Base-by-base conservation (phyloP, 2,888 invertebrate species). In the Willowsia nigromaculata region DNA sequence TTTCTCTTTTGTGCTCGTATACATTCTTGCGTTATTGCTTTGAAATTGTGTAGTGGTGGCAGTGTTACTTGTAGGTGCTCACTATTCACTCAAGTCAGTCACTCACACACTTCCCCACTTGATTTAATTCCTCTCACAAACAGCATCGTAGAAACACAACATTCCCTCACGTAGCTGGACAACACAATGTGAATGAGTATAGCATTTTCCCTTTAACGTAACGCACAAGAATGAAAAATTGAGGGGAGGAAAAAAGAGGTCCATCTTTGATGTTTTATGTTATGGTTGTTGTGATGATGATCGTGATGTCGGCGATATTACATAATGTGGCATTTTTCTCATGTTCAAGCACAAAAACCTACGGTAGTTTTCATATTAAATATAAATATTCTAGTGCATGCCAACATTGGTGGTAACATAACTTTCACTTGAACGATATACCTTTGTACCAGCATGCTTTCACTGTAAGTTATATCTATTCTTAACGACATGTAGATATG, bases 71-170 rank as follows among this genome's bases (percentile, higher is more conserved):
- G 40, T 43, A 43, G 71, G 71, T 71, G 71, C 71, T 25, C 71
- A 43, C 71, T 71, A 43, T 71, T 71, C 71, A 71, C 43, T 71
- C 40, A 40, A 65, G 33, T n/a, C 68, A 71, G 71, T 71, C 71
- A 71, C 71, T 71, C 71, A 71, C 71, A 71, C 47, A 43, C 71
- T 62, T 59, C 81, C 40, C 43, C 65, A 80, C 80, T 80, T 86
- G 86, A 86, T 86, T 86, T 86, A 86, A 86, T 86, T 86, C 86
- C 78, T 86, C 86, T 80, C 86, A 86, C 86, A 86, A 86, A 86
- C 86, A 85, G 85, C 53, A 74, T 74, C 59, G 40, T 33, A 18
- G 43, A 25, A 56, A 37, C 43, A 7, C 43, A 76, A 18, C 56
- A 74, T 84, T 74, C 84, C 71, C 15, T 37, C 74, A 47, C 65